phyloP scores from a whole-genome alignment of 2,113 vertebrate species.

The Eurypyga helias region DNA sequence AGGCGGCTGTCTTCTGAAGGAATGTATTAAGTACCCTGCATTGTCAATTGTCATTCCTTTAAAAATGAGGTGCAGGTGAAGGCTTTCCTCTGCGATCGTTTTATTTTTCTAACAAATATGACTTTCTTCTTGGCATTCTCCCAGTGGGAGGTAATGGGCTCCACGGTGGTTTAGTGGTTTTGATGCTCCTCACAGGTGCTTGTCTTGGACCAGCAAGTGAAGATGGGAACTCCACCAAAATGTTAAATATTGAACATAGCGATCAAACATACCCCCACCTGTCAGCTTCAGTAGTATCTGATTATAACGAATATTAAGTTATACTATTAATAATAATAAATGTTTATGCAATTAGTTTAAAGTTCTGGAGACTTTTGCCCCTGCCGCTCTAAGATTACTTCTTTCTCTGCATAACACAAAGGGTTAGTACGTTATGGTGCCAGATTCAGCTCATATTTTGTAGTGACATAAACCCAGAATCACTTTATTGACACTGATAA shows the following conservation, averaged over 20 bases:
- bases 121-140: neutral
- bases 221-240: neutral
- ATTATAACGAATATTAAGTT: neutral
- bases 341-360: neutral
- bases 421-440: neutral
- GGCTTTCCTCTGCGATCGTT: neutral
- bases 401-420: neutral
- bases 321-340: neutral
- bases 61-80: neutral
- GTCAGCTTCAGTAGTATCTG: neutral
- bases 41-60: neutral
- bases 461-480: neutral
- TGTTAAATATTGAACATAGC: neutral
- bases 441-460: constrained; percentile 4
- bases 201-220: neutral
- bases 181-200: neutral
- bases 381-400: neutral
- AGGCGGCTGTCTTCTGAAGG: neutral
- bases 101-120: neutral
- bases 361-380: neutral
- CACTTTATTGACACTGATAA: constrained; percentile 24
- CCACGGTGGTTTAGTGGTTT: neutral
- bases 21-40: neutral
- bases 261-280: neutral
- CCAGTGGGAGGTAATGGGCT: neutral